Evolutionary conservation across 2,797 vertebrate species (phyloP), one percentile per base, ranked within the genome.

Genomic region (Megaceryle alcyon): DNA sequence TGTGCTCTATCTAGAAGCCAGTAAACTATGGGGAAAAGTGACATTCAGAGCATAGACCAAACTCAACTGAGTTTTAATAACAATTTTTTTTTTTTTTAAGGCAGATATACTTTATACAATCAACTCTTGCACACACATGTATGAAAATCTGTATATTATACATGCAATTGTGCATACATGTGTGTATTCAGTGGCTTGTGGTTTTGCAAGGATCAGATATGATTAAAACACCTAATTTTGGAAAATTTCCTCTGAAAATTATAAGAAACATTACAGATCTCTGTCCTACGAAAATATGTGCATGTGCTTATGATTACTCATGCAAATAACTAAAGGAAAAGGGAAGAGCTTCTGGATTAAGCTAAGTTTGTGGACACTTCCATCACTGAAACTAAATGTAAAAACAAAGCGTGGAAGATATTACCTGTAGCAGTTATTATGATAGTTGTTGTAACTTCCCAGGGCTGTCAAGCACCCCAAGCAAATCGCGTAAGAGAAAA

Each of bases 341-440:
- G 28, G n/a, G 37, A 46, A 41, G 14, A 2, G 37, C 2, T 77
- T 28, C 53, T 17, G 2, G 22, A 39, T 3, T 33, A 78, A 68
- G 57, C 15, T n/a, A 26, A 22, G 51, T 6, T 15, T 14, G 37
- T 19, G 15, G 49, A 15, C n/a, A 41, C 28, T 64, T 35, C 13
- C 57, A 57, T 5, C 44, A 49, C 66, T 14, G 16, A 65, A 48
- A 17, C 6, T n/a, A 14, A 6, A 10, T 2, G 22, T 31, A 65
- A 53, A 17, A 29, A 3, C 10, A 1, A 68, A 31, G 26, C 0
- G 1, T 12, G 64, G 59, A 21, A 73, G 49, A 9, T 7, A 85
- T 98, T 97, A 99, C 99, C 99, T 99, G 98, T 99, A 99, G 98
- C 99, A 99, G 98, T 99, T 99, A 92, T 99, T 99, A 96, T 99